Evolutionary conservation across 2,113 vertebrate genomes (phyloP), one percentile per base, ranked within the genome.

Genomic region (Rattus rattus): DNA sequence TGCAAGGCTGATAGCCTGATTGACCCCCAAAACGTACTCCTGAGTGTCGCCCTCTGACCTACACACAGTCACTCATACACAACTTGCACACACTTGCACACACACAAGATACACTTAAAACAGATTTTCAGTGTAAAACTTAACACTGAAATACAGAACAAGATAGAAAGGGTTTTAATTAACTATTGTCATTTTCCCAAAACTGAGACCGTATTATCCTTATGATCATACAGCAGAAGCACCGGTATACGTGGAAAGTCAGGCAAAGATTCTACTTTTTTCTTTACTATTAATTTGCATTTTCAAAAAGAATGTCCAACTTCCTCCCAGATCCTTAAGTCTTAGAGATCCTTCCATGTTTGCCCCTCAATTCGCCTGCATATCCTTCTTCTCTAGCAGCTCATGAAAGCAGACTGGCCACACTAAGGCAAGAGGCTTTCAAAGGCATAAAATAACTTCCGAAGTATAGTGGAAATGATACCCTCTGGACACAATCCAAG

Each of bases 401-500:
- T 36, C 65, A 14, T 7, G 72, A 84, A 49, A 87, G 90, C 77
- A 89, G 39, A 33, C 2, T 36, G 24, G 54, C 69, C 54, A 36
- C 12, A 16, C 39, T 59, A 88, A 76, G 52, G 30, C 79, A 86
- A 87, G 8, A 0, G 49, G n/a, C 52, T 80, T 93, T 85, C 80
- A 90, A 86, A 96, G 65, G 86, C 61, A 49, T 49, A 92, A 79
- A 85, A 39, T 75, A 77, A 79, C 28, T 73, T 91, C 33, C 85
- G 83, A 22, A 61, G 49, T 47, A 80, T 4, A 54, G n/a, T 63
- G 7, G 16, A n/a, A 33, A 43, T 73, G 83, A 86, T 56, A 79
- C 54, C 67, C 54, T 47, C 26, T 91, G 65, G 49, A 24, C 36
- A 81, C 63, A 73, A 52, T 52, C 76, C 77, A 56, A 2, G 69